These are phyloP conservation scores for Phocoena sinus DNA, from an alignment of 2,113 vertebrate genomes.

Conservation along the genomic window DNA sequence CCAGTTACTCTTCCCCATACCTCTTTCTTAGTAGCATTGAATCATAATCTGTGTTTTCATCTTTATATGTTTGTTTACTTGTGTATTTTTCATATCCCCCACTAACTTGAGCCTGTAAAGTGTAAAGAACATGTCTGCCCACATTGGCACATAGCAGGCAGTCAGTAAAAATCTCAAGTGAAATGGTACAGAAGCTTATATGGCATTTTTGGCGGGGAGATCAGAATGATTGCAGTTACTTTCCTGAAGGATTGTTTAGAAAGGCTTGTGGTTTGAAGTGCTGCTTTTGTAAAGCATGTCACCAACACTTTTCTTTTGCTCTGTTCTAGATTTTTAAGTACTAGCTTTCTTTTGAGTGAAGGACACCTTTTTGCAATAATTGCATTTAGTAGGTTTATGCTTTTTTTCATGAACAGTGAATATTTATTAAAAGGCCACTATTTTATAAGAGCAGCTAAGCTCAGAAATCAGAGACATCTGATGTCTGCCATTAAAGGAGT, in stretches of 20 bases:
- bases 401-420: neutral
- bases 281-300: neutral
- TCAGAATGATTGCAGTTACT: neutral
- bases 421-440: neutral
- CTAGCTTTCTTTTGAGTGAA: neutral
- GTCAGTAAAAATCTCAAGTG: neutral
- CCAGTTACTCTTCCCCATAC: neutral
- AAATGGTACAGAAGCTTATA: neutral
- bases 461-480: neutral
- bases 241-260: neutral
- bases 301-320: neutral
- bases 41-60: neutral
- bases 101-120: neutral
- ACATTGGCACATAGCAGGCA: neutral
- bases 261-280: neutral
- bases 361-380: neutral
- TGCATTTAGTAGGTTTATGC: neutral
- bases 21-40: neutral
- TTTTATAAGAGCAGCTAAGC: constrained; percentile 7
- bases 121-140: neutral
- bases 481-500: neutral
- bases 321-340: neutral
- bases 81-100: neutral
- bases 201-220: neutral
- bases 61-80: neutral